Evolutionary conservation across 2,888 invertebrate species (phyloP).

Genomic region (Amaurobius ferox): DNA sequence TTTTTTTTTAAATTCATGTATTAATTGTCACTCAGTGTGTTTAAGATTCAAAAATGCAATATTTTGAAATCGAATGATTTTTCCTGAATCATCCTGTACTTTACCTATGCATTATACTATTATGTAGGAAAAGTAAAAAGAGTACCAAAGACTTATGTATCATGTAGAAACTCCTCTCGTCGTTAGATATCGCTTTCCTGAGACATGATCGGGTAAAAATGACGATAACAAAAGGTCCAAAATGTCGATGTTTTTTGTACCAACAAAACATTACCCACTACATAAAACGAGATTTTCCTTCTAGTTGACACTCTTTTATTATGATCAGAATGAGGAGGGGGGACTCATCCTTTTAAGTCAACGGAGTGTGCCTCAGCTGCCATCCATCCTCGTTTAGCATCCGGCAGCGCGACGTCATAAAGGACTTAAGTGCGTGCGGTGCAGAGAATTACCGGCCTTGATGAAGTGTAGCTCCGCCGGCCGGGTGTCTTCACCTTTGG

Average conservation of each 20-base stretch:
- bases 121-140: too few relatives aligned
- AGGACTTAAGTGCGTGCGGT: constrained; percentile 68
- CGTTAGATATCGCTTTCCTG: too few relatives aligned
- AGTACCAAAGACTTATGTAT: too few relatives aligned
- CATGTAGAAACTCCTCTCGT: too few relatives aligned
- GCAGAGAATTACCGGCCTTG: constrained; percentile 64
- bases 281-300: constrained; percentile 31
- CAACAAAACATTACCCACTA: constrained; percentile 26
- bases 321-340: constrained; percentile 19
- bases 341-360: constrained; percentile 66
- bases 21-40: too few relatives aligned
- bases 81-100: too few relatives aligned
- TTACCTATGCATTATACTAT: too few relatives aligned
- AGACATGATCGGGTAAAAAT: too few relatives aligned
- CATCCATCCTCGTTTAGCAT: constrained; percentile 69
- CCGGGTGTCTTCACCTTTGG: constrained; percentile 70
- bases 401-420: constrained; percentile 64
- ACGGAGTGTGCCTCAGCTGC: constrained; percentile 30
- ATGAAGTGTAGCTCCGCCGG: constrained; percentile 70
- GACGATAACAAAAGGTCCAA: constrained; percentile 5
- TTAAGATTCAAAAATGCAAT: too few relatives aligned
- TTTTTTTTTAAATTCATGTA: too few relatives aligned
- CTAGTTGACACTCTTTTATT: constrained; percentile 50
- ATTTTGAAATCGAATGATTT: too few relatives aligned
- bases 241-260: neutral